Base-by-base conservation (phyloP, 2,888 invertebrate species). In the Yponomeuta sedellus region DNA sequence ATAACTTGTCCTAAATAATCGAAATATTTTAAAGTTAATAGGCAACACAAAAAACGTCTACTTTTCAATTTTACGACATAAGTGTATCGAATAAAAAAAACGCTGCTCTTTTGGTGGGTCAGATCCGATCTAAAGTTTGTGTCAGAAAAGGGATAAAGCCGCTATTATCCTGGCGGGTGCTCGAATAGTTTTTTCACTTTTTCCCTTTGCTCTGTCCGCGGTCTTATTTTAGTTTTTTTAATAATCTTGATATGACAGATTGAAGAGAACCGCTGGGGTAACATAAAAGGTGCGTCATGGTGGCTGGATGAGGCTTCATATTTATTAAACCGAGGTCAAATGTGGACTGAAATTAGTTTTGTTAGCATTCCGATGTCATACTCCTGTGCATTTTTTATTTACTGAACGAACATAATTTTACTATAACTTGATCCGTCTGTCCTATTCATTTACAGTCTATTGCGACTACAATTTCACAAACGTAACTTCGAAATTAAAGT, bases 1-100 rank as follows among this genome's bases (percentile, higher is more conserved):
- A 90, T 91, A 89, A 88, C 89, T 88, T 86, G 79, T 78, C 77
- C 77, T 73, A 87, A 90, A 90, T 89, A 87, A 83, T 78, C 80
- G 83, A 85, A 86, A 88, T 87, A 90, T 86, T 86, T 83, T 82
- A 77, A 77, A 78, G 77, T 79, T 80, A 82, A 80, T 79, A 76
- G 77, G 73, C 73, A 67, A 71, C 72, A 84, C 76, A 86, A 88
- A 89, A 88, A 86, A 79, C 78, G 62, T 80, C 81, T 79, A 73
- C 79, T 82, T 83, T 85, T 82, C 78, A 82, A 85, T 82, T 84
- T 86, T 86, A 90, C 79, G 82, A 82, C 80, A 78, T 79, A 79
- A 77, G 78, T 79, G 81, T 82, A 82, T 78, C 77, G 77, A 77
- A 78, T 75, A 72, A 82, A 85, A n/a, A 85, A 85, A 85, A 76